phyloP scores from a whole-genome alignment of 2,888 invertebrate genomes.

The Spilarctia lutea region DNA sequence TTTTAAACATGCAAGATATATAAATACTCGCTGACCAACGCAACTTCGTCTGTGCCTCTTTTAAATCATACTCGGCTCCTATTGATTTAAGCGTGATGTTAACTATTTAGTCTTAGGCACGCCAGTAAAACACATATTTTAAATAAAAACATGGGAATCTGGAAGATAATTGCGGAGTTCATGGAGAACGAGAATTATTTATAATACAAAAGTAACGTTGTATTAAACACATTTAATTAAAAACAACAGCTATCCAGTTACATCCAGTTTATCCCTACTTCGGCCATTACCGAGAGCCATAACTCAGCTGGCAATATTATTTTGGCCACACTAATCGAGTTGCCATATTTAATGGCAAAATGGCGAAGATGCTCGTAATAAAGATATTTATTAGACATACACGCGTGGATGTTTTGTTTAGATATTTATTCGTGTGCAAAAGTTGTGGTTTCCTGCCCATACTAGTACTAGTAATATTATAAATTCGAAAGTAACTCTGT shows the following conservation, averaged over 20 bases:
- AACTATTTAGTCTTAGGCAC: too few species aligned
- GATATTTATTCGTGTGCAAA: conserved; percentile 26
- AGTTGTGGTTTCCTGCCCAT: conserved; percentile 32
- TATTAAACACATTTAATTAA: conserved; percentile 28
- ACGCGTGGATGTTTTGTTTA: conserved; percentile 24
- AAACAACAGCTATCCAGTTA: conserved; percentile 42
- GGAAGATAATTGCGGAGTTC: too few species aligned
- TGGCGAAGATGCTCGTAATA: conserved; percentile 49
- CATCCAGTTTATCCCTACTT: conserved; percentile 47
- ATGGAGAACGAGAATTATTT: too few species aligned
- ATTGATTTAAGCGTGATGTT: too few species aligned
- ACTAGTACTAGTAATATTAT: too few species aligned
- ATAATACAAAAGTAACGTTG: conserved; percentile 26
- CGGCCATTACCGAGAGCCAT: conserved; percentile 57
- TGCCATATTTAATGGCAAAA: conserved; percentile 61
- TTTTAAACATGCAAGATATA: too few species aligned
- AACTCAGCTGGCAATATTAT: conserved; percentile 64
- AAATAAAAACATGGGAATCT: too few species aligned
- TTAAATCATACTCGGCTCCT: too few species aligned
- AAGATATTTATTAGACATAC: conserved; percentile 36
- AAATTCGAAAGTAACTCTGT: too few species aligned
- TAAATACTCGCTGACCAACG: too few species aligned
- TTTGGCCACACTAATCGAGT: conserved; percentile 61
- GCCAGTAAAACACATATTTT: too few species aligned
- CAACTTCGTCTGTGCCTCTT: too few species aligned